These are phyloP conservation scores for Gambusia yucatana DNA, from an alignment of 2,797 vertebrate species.

Conservation along the genomic window DNA sequence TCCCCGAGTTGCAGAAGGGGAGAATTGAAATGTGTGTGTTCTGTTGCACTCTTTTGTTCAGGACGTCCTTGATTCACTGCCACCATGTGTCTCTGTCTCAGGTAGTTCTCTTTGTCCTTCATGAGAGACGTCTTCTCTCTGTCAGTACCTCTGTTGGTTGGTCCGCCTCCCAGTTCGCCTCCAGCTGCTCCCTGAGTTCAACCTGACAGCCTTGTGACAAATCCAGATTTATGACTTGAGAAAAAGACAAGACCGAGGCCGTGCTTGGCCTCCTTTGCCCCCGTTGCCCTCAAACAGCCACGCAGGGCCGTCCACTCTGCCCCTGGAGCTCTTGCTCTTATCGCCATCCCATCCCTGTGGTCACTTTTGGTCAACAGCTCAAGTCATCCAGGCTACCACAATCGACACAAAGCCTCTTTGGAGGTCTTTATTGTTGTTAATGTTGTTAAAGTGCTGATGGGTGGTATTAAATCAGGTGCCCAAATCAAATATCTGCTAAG, in stretches of 20 bases:
- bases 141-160: slow-evolving; percentile 42
- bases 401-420: slow-evolving; percentile 71
- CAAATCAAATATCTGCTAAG: slow-evolving; percentile 65
- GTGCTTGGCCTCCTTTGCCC: slow-evolving; percentile 35
- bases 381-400: slow-evolving; percentile 63
- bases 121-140: slow-evolving; percentile 33
- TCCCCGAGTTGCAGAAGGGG: slow-evolving; percentile 47
- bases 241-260: slow-evolving; percentile 51
- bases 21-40: slow-evolving; percentile 23
- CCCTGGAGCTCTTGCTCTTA: slow-evolving; percentile 39
- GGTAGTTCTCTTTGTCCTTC: slow-evolving; percentile 38
- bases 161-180: slow-evolving; percentile 69
- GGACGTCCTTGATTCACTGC: slow-evolving; percentile 49
- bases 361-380: slow-evolving; percentile 63
- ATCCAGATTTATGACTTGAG: slow-evolving; percentile 70
- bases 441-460: slow-evolving; percentile 61
- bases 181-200: slow-evolving; percentile 65
- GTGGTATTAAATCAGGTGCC: slow-evolving; percentile 53
- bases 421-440: slow-evolving; percentile 59
- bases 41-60: slow-evolving; percentile 29
- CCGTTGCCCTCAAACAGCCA: slow-evolving; percentile 42
- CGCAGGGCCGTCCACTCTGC: slow-evolving; percentile 8
- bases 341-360: slow-evolving; percentile 56
- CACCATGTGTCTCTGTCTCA: slow-evolving; percentile 36
- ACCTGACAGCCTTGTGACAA: slow-evolving; percentile 50